Evolutionary conservation across 2,113 vertebrate species (phyloP).

Genomic region (Probosciger aterrimus): DNA sequence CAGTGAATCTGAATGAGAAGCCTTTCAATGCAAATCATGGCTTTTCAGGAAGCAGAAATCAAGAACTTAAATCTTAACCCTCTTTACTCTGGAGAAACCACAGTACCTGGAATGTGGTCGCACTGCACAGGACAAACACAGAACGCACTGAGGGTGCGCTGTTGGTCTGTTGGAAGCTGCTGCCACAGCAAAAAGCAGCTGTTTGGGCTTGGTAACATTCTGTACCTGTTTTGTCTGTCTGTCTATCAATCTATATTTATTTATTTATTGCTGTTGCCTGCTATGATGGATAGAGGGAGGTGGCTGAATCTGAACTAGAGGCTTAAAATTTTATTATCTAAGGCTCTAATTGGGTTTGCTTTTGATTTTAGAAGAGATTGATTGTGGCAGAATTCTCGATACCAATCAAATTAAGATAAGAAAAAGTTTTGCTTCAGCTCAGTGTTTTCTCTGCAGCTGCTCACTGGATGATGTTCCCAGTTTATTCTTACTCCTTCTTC

Average conservation of each 20-base stretch:
- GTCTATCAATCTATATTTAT: not conserved
- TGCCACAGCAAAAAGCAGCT: not conserved
- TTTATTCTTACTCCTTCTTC: not conserved
- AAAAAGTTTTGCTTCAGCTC: not conserved
- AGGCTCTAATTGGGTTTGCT: slow-evolving; percentile 18
- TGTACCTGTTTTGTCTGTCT: not conserved
- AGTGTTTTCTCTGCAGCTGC: not conserved
- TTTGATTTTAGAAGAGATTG: slow-evolving; percentile 28
- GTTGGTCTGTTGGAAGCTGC: not conserved
- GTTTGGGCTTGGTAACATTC: not conserved
- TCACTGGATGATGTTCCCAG: not conserved
- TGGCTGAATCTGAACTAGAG: not conserved
- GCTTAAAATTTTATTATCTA: not conserved
- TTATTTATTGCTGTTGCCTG: not conserved
- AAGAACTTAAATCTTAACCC: not conserved
- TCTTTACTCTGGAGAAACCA: not conserved
- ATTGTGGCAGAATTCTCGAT: not conserved
- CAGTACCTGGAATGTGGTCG: not conserved
- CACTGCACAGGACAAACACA: not conserved
- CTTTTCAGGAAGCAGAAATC: not conserved
- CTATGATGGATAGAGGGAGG: not conserved
- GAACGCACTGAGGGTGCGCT: rapidly evolving
- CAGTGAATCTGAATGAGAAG: not conserved
- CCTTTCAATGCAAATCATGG: not conserved
- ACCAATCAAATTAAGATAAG: not conserved